Evolutionary conservation across 2,113 vertebrate species (phyloP), one percentile per base, ranked within the genome.

Genomic region (Ceuthmochares aereus): DNA sequence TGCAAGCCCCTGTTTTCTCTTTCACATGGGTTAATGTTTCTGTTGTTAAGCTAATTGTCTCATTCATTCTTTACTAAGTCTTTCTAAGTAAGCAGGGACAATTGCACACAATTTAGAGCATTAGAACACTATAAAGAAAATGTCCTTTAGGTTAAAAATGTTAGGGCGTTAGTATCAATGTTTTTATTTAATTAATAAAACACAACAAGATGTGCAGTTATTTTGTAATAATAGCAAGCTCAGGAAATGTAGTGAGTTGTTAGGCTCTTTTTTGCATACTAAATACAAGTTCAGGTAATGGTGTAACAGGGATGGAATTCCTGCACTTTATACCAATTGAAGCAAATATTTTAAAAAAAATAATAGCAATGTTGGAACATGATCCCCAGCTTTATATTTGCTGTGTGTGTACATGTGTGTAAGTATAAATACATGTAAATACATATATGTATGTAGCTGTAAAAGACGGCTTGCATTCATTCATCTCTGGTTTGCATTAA

Each of bases 21-120:
- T 83, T 95, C 78, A 47, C 40, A 55, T 55, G 84, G 56, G 85
- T 96, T 91, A 96, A 90, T 83, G 22, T 94, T 87, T 92, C 90
- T 83, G 36, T 95, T 98, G 93, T 94, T 97, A 97, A 96, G 95
- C 66, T 97, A 97, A 97, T 98, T 96, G 82, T 82, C 64, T 93
- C 97, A 86, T 95, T 97, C 90, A 96, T 96, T 96, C 93, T 78
- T 92, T 95, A 60, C 77, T 85, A 92, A 93, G 86, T 56, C 92
- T 87, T 93, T 95, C 93, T 94, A 85, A 95, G 73, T 66, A 91
- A 97, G 60, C 74, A 78, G 70, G 79, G 78, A 84, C 96, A 98
- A 97, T 97, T 96, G 66, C 47, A 90, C 72, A 78, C 93, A 79
- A 96, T 97, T 97, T 95, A 92, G 59, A 81, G 30, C 29, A 63